Percentiles rank a stretch among this genome's conserved stretches.
These are phyloP conservation scores for Sesamia nonagrioides DNA, from an alignment of 1,140 invertebrate genomes.

Conservation along the genomic window DNA sequence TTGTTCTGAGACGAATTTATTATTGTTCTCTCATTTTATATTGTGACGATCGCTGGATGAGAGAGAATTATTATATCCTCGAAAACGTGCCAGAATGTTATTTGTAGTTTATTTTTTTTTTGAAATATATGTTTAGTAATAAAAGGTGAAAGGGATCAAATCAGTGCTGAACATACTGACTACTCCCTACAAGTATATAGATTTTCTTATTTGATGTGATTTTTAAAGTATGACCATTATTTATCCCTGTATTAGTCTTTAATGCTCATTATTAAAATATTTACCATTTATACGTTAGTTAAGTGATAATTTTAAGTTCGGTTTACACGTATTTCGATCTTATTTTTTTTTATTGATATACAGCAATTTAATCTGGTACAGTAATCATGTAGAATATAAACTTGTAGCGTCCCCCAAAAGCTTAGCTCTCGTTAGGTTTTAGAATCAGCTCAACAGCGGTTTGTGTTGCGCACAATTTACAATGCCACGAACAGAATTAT, in stretches of 20 bases:
- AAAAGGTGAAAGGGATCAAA: conserved; percentile 73
- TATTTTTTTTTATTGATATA: conserved; percentile 71
- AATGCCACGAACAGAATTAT: conserved; percentile 41
- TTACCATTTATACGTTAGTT: conserved; percentile 83
- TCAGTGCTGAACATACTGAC: conserved; percentile 61
- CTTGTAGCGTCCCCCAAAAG: conserved; percentile 70
- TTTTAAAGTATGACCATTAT: conserved; percentile 80
- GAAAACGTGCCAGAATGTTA: conserved; percentile 85
- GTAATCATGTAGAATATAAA: conserved; percentile 67
- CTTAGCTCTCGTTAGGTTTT: conserved; percentile 71
- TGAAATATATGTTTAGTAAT: conserved; percentile 78
- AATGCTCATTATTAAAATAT: conserved; percentile 85
- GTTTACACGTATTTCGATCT: conserved; percentile 67
- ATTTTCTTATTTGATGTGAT: conserved; percentile 74
- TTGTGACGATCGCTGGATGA: conserved; percentile 65
- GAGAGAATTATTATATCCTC: conserved; percentile 69
- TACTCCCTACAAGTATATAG: conserved; percentile 59
- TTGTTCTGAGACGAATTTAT: conserved; percentile 74
- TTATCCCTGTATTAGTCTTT: conserved; percentile 81
- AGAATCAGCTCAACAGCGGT: conserved; percentile 56
- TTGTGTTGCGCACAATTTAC: conserved; percentile 77
- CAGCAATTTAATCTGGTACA: conserved; percentile 75
- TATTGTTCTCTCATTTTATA: conserved; percentile 58
- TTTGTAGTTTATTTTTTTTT: conserved; percentile 78
- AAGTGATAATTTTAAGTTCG: conserved; percentile 80